phyloP scores from a whole-genome alignment of 1,140 invertebrate genomes.

The Danaus plexippus region DNA sequence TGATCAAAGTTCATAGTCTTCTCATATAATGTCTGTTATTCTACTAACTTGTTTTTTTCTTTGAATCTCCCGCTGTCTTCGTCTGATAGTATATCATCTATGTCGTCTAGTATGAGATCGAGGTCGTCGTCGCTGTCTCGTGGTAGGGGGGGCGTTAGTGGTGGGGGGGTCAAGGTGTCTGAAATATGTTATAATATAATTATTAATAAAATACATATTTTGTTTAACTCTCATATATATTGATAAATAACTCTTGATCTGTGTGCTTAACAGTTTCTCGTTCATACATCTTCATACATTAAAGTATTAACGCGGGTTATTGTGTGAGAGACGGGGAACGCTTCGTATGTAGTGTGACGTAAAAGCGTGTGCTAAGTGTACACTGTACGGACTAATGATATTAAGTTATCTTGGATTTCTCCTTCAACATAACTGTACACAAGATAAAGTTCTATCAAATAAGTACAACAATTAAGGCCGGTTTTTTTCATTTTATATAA shows the following conservation, averaged over 20 bases:
- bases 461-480: too few relatives aligned
- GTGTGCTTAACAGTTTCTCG: too few relatives aligned
- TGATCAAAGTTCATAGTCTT: not conserved
- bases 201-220: too few relatives aligned
- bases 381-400: not conserved
- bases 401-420: too few relatives aligned
- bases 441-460: too few relatives aligned
- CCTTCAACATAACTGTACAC: too few relatives aligned
- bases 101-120: slow-evolving; percentile 55
- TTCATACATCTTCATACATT: too few relatives aligned
- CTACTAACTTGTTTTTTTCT: slow-evolving; percentile 32
- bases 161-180: slow-evolving; percentile 35
- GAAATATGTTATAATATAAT: slow-evolving; percentile 7
- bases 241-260: too few relatives aligned
- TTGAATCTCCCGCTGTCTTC: slow-evolving; percentile 48
- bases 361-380: not conserved
- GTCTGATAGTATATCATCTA: slow-evolving; percentile 56
- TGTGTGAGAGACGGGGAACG: too few relatives aligned
- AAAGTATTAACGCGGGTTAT: too few relatives aligned
- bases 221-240: too few relatives aligned
- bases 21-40: not conserved
- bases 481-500: not conserved
- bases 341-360: too few relatives aligned
- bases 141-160: slow-evolving; percentile 25
- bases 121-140: slow-evolving; percentile 47